Conservation (phyloP, 2,888 invertebrate genomes). For the Omphaloscelis lunosa region DNA sequence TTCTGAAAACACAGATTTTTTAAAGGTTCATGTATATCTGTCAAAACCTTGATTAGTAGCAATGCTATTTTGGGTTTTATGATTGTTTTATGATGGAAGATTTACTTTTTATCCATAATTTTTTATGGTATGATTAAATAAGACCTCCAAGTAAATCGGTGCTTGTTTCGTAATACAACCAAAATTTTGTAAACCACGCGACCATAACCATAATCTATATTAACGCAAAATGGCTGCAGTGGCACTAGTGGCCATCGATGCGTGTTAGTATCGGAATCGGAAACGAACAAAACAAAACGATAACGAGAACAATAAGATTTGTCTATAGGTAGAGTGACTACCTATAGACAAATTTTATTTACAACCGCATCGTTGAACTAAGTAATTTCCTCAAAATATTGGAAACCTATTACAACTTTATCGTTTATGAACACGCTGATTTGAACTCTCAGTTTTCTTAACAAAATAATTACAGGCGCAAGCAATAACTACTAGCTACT, state of each 20-base stretch:
- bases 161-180: constrained; percentile 22
- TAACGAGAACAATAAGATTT: too few relatives aligned
- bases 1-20: too few relatives aligned
- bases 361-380: neutral
- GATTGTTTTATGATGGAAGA: too few relatives aligned
- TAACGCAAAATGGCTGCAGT: constrained; percentile 12
- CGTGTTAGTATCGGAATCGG: constrained; percentile 22
- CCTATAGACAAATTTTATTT: neutral
- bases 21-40: too few relatives aligned
- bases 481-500: neutral
- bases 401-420: neutral
- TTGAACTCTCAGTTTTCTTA: neutral
- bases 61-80: neutral
- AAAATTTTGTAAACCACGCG: constrained; percentile 1
- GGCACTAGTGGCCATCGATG: constrained; percentile 29
- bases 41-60: neutral
- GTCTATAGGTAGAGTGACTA: too few relatives aligned
- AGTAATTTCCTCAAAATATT: neutral
- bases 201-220: constrained; percentile 26
- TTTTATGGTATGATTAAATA: neutral
- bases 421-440: neutral
- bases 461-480: neutral
- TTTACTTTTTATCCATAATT: neutral
- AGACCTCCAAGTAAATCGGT: constrained; percentile 7
- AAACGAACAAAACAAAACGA: constrained; percentile 31